Evolutionary conservation across 2,113 vertebrate species (phyloP).

Genomic region (Mirounga angustirostris): DNA sequence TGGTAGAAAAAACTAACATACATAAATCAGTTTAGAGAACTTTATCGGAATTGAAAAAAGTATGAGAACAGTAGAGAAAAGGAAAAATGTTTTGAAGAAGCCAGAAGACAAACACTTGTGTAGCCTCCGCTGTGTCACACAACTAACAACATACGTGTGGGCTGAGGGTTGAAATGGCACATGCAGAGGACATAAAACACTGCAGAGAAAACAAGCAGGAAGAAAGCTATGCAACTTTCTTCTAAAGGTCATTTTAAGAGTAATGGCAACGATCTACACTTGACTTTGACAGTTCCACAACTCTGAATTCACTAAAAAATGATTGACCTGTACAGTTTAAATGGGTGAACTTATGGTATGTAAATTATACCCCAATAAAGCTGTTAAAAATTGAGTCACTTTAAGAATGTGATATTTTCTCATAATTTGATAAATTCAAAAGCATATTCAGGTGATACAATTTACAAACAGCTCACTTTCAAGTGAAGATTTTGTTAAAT

Average conservation of each 20-base stretch:
- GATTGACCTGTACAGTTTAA: background rate
- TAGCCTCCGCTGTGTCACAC: background rate
- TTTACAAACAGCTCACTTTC: slow-evolving; percentile 28
- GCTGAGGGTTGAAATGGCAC: background rate
- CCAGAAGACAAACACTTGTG: background rate
- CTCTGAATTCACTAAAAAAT: background rate
- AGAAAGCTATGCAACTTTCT: background rate
- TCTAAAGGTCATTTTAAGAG: background rate
- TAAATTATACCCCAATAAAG: background rate
- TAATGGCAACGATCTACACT: background rate
- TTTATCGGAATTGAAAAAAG: background rate
- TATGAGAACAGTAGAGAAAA: background rate
- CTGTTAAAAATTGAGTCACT: background rate
- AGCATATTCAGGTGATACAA: background rate
- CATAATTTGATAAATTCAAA: background rate
- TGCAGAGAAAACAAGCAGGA: background rate
- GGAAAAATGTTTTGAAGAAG: background rate
- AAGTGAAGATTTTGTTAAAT: slow-evolving; percentile 33
- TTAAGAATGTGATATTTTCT: background rate
- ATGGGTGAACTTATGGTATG: background rate
- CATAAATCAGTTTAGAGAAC: slow-evolving; percentile 2
- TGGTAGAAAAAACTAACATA: background rate
- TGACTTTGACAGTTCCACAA: background rate
- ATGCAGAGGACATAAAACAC: background rate
- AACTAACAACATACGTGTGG: background rate